Evolutionary conservation across 2,113 vertebrate genomes (phyloP).

Genomic region (Psittacula cyanocephala): DNA sequence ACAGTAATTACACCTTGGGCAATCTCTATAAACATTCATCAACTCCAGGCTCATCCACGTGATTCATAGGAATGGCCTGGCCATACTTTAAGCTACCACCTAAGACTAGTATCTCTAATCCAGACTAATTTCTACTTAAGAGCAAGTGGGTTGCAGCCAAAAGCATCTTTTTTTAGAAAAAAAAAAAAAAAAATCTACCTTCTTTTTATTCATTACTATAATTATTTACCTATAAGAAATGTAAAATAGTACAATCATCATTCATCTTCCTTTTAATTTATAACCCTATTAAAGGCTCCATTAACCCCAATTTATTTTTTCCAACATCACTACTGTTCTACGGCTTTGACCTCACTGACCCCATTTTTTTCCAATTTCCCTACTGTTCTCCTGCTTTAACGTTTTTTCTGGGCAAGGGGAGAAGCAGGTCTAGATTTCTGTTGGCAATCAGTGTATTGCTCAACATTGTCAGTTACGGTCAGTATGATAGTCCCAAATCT

Average conservation of each 20-base stretch:
- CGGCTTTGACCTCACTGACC: neutral
- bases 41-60: fast-evolving
- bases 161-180: neutral
- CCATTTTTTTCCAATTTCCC: neutral
- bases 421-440: neutral
- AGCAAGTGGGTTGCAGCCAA: neutral
- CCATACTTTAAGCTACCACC: neutral
- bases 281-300: neutral
- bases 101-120: neutral
- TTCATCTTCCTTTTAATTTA: neutral
- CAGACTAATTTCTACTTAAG: neutral
- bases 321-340: neutral
- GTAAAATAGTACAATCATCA: neutral
- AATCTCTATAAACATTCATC: neutral
- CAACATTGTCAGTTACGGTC: neutral
- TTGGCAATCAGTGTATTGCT: neutral
- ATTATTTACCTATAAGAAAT: neutral
- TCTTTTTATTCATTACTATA: neutral
- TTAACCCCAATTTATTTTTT: neutral
- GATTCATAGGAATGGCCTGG: neutral
- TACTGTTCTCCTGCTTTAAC: neutral
- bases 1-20: neutral
- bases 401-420: neutral
- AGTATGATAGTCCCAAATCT: neutral
- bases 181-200: neutral